phyloP scores from a whole-genome alignment of 2,888 invertebrate genomes.

The Harpalus rufipes region DNA sequence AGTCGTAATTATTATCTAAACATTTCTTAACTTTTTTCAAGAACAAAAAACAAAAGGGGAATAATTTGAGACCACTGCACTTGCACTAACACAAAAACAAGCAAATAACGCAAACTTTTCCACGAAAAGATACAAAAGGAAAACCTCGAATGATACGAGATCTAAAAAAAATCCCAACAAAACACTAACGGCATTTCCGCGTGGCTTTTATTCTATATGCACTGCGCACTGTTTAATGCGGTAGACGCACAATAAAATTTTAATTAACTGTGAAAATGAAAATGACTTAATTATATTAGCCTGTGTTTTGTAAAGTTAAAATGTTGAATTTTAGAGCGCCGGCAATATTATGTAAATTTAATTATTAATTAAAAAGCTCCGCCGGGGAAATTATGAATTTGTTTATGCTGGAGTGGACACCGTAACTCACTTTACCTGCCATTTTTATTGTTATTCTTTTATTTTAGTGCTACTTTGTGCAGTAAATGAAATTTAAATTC shows the following conservation, averaged over 20 bases:
- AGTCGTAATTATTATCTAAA: too few relatives aligned
- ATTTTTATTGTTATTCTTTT: conserved; percentile 9
- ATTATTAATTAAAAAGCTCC: conserved; percentile 37
- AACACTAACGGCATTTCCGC: conserved; percentile 31
- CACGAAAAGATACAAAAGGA: conserved; percentile 3
- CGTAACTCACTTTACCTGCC: conserved; percentile 6
- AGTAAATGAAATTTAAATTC: neutral
- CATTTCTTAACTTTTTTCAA: too few relatives aligned
- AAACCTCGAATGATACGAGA: neutral
- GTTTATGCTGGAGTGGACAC: conserved; percentile 29
- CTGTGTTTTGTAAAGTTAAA: conserved; percentile 39
- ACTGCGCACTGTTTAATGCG: conserved; percentile 39
- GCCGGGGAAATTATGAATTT: conserved; percentile 31
- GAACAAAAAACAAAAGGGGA: too few relatives aligned
- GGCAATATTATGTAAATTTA: conserved; percentile 50
- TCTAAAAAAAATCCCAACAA: neutral
- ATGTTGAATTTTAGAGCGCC: conserved; percentile 19
- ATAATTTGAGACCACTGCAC: too few relatives aligned
- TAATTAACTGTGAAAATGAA: conserved; percentile 51
- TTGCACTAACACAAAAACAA: neutral
- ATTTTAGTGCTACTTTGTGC: neutral
- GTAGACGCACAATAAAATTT: conserved; percentile 51
- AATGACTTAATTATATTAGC: conserved; percentile 53
- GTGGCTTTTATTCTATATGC: conserved; percentile 33
- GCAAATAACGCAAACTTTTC: neutral